Evolutionary conservation across 2,113 vertebrate genomes (phyloP).

Genomic region (Campylomormyrus numenius): DNA sequence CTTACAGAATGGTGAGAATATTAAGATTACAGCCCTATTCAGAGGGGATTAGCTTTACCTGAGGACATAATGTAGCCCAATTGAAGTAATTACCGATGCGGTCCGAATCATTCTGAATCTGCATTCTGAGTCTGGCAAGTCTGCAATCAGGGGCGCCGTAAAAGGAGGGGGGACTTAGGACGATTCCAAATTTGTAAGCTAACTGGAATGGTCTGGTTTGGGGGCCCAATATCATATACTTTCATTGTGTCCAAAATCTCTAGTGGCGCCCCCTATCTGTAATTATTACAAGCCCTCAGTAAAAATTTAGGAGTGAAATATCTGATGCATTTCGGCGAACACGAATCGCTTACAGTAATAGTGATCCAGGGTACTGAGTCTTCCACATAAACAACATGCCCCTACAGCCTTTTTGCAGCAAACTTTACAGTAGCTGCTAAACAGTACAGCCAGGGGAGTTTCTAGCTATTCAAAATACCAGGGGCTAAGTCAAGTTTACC

Average conservation of each 20-base stretch:
- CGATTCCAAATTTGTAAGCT: background rate
- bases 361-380: too few species aligned
- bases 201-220: background rate
- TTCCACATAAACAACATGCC: too few species aligned
- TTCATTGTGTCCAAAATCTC: background rate
- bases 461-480: too few species aligned
- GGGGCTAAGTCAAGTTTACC: too few species aligned
- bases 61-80: background rate
- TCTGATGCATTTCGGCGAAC: background rate
- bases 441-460: too few species aligned
- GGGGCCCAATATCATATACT: background rate
- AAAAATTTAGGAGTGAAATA: background rate
- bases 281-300: background rate
- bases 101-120: background rate
- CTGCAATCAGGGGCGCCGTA: background rate
- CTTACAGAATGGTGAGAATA: background rate
- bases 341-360: too few species aligned
- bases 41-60: background rate
- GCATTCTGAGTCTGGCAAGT: background rate
- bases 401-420: too few species aligned
- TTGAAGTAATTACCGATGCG: background rate
- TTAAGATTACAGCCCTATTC: background rate
- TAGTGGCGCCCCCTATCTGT: background rate
- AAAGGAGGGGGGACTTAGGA: background rate
- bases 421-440: too few species aligned